A percentile compares a stretch with the other conserved stretches of the same genome.
Conservation (phyloP, 1,140 invertebrate genomes). For the Condylostylus longicornis region DNA sequence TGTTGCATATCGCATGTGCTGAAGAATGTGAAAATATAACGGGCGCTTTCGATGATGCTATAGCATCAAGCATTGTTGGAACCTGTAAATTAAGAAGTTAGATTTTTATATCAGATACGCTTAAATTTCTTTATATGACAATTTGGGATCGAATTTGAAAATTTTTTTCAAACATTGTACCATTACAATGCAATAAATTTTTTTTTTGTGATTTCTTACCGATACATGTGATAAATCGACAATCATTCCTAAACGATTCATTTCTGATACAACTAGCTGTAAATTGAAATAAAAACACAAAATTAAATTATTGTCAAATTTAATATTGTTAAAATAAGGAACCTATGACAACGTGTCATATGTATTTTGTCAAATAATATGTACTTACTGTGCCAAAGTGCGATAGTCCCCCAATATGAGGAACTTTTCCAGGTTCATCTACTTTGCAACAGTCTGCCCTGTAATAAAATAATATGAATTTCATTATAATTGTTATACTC, state of each 20-base stretch:
- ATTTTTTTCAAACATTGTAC: too few species aligned
- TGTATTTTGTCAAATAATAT: not conserved
- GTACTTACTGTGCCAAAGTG: conserved; percentile 57
- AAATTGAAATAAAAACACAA: too few species aligned
- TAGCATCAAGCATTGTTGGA: conserved; percentile 62
- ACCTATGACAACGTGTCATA: not conserved
- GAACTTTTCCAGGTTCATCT: conserved; percentile 49
- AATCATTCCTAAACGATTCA: conserved; percentile 83
- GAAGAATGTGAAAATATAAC: conserved; percentile 83
- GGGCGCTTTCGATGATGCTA: conserved; percentile 58
- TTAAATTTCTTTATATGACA: too few species aligned
- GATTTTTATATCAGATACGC: too few species aligned
- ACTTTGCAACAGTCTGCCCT: conserved; percentile 59
- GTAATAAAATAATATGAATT: conserved; percentile 15
- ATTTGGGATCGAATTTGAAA: too few species aligned
- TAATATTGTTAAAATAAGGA: not conserved
- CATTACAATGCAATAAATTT: too few species aligned
- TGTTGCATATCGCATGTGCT: conserved; percentile 67
- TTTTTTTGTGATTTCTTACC: too few species aligned
- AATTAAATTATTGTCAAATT: conserved; percentile 1
- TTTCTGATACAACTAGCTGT: conserved; percentile 63
- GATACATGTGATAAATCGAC: conserved; percentile 79
- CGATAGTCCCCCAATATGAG: conserved; percentile 51
- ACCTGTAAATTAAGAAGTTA: too few species aligned
- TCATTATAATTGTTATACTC: not conserved